These are phyloP conservation scores for Plagiodera versicolora DNA, from an alignment of 2,888 invertebrate genomes.

Conservation along the genomic window DNA sequence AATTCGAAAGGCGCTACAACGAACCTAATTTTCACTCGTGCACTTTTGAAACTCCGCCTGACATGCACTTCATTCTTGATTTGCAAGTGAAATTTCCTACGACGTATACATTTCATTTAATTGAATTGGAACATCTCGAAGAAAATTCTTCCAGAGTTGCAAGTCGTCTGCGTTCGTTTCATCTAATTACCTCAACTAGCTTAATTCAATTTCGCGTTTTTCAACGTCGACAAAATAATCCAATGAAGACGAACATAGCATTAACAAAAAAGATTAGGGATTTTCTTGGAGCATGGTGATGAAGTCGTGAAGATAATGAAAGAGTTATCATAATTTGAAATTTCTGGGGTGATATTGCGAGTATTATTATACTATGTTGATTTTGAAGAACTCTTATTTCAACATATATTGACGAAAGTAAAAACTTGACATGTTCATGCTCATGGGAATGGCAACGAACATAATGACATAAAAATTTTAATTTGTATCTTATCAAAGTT, in stretches of 20 bases:
- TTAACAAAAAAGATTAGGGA: neutral
- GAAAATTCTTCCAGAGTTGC: conserved; percentile 14
- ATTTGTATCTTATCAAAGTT: too few species aligned
- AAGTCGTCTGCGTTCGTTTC: conserved; percentile 19
- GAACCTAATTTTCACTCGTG: neutral
- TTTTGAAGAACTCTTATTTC: too few species aligned
- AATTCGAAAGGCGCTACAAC: neutral
- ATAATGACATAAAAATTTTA: too few species aligned
- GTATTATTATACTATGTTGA: too few species aligned
- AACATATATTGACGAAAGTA: too few species aligned
- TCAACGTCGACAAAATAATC: neutral
- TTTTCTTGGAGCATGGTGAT: neutral
- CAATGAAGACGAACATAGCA: neutral
- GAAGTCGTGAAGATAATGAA: too few species aligned
- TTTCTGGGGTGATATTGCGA: too few species aligned
- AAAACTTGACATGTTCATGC: too few species aligned
- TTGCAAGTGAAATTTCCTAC: neutral
- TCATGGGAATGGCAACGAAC: too few species aligned
- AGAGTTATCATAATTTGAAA: too few species aligned
- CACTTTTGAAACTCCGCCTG: neutral
- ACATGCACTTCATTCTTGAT: neutral
- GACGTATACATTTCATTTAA: conserved; percentile 10
- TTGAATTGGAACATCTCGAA: conserved; percentile 10
- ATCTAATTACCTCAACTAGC: conserved; percentile 18
- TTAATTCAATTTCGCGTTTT: conserved; percentile 15